Evolutionary conservation across 2,888 invertebrate genomes (phyloP).

Genomic region (Aethes cnicana): DNA sequence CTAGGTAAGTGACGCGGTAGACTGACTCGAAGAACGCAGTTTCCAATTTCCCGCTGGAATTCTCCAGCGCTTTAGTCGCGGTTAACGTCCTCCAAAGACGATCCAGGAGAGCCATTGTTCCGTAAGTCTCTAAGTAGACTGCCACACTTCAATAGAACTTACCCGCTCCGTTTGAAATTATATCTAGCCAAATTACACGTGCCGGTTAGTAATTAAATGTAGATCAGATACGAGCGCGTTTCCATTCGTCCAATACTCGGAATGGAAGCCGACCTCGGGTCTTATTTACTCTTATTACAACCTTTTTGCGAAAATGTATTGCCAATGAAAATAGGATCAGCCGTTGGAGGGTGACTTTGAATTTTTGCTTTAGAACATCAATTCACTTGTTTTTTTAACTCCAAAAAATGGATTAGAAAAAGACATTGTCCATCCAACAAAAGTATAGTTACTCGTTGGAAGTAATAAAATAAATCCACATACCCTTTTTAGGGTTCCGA

Average conservation of each 20-base stretch:
- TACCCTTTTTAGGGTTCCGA: too few species aligned
- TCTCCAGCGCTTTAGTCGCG: slow-evolving; percentile 55
- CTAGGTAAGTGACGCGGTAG: slow-evolving; percentile 59
- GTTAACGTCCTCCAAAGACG: slow-evolving; percentile 54
- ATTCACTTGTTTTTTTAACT: too few species aligned
- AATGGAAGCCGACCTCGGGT: slow-evolving; percentile 2
- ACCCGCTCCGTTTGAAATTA: slow-evolving; percentile 9
- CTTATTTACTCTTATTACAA: slow-evolving; percentile 11
- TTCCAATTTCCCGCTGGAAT: slow-evolving; percentile 58
- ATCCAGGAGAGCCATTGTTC: slow-evolving; percentile 47
- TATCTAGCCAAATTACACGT: slow-evolving; percentile 26
- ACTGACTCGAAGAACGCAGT: slow-evolving; percentile 63
- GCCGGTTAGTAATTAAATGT: slow-evolving; percentile 28
- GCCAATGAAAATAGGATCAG: too few species aligned
- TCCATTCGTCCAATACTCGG: slow-evolving; percentile 19
- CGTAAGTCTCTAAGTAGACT: slow-evolving; percentile 13
- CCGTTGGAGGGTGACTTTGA: too few species aligned
- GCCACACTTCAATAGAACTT: slow-evolving; percentile 3
- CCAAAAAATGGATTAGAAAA: too few species aligned
- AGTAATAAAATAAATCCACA: too few species aligned
- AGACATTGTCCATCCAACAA: too few species aligned
- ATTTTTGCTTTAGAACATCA: too few species aligned
- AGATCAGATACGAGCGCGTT: slow-evolving; percentile 28
- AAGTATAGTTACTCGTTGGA: too few species aligned
- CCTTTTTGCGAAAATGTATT: slow-evolving; percentile 7